Conservation (phyloP, 2,888 invertebrate species). For the Leistus spinibarbis region DNA sequence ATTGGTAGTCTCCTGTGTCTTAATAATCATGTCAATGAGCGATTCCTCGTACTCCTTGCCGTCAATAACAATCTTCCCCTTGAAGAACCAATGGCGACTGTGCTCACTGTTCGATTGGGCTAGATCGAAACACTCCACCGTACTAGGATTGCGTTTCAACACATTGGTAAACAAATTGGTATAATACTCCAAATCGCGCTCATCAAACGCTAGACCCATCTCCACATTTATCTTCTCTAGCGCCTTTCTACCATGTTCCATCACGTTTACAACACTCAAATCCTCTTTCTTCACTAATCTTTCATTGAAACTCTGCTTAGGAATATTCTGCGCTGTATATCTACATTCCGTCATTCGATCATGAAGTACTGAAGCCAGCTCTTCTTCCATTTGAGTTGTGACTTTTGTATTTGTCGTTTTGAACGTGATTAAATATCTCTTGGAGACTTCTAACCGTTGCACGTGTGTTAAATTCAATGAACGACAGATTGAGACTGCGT, state of each 20-base stretch:
- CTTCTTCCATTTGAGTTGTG: conserved; percentile 55
- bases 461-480: conserved; percentile 80
- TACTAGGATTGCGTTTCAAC: conserved; percentile 90
- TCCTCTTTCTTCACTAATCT: conserved; percentile 69
- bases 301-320: conserved; percentile 71
- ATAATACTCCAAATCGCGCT: conserved; percentile 91
- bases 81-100: conserved; percentile 98
- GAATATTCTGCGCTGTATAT: conserved; percentile 71
- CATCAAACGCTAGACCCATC: conserved; percentile 86
- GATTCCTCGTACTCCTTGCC: conserved; percentile 78
- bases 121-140: conserved; percentile 96
- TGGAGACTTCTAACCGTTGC: conserved; percentile 80
- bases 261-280: conserved; percentile 85
- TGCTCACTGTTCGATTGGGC: conserved; percentile 99
- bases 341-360: conserved; percentile 94
- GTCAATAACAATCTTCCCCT: conserved; percentile 86
- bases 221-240: conserved; percentile 71
- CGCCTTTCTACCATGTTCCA: conserved; percentile 76
- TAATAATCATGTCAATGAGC: conserved; percentile 90
- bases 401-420: conserved; percentile 52
- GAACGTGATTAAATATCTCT: conserved; percentile 73
- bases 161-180: conserved; percentile 82
- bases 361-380: conserved; percentile 69
- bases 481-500: conserved; percentile 92
- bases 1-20: conserved; percentile 85